phyloP scores from a whole-genome alignment of 35 echinoderm and acorn worm genomes.

The Heliocidaris erythrogramma region DNA sequence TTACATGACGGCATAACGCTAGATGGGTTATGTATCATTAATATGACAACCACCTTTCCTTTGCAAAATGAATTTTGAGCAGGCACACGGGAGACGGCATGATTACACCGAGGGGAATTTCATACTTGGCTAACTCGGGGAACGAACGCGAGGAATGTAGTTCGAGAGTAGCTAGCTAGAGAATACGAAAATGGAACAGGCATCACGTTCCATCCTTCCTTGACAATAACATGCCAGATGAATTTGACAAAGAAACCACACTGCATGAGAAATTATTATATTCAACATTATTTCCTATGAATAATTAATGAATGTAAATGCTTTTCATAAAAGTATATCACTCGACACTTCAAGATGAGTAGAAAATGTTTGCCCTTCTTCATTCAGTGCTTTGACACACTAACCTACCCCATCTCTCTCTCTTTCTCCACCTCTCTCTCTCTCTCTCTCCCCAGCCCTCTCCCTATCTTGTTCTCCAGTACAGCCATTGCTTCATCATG shows the following conservation, averaged over 20 bases:
- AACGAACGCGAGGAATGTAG: neutral
- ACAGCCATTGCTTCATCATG: no score
- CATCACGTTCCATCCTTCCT: neutral
- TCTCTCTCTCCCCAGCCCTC: neutral
- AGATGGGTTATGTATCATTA: constrained; percentile 11
- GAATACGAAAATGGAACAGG: neutral
- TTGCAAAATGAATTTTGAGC: constrained; percentile 12
- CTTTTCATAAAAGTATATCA: no score
- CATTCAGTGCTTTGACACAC: no score
- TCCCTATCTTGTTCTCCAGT: no score
- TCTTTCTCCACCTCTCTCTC: neutral
- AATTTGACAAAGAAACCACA: neutral
- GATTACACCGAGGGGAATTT: neutral
- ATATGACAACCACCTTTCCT: constrained; percentile 1
- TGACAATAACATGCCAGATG: neutral
- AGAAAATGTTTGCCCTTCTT: no score
- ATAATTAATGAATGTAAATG: no score
- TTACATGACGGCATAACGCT: neutral
- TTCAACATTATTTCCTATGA: neutral
- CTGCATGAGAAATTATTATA: neutral
- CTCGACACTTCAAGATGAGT: no score
- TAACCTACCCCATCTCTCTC: neutral
- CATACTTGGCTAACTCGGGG: neutral
- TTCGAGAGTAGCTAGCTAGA: neutral
- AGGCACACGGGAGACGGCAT: neutral